These are phyloP conservation scores for Cacoxenus indagator DNA, from an alignment of 2,888 invertebrate species.

Conservation along the genomic window DNA sequence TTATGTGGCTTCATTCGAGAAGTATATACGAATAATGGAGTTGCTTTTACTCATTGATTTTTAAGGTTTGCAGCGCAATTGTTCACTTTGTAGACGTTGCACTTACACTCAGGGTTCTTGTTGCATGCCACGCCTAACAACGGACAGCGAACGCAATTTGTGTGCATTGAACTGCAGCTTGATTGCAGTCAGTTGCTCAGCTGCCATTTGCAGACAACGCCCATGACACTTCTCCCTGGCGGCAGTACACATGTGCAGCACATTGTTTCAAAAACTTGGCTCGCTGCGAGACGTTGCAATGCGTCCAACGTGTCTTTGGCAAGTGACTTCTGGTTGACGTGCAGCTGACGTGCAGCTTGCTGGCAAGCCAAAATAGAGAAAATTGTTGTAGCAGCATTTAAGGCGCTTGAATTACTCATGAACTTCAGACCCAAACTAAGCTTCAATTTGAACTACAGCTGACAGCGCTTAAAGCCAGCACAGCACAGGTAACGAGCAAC, in stretches of 20 bases:
- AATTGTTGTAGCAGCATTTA: slow-evolving; percentile 15
- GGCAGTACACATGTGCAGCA: not conserved
- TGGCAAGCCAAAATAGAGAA: not conserved
- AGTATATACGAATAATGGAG: too few species aligned
- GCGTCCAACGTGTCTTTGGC: slow-evolving; percentile 29
- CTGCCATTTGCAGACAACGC: not conserved
- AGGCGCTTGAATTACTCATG: slow-evolving; percentile 19
- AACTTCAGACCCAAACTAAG: too few species aligned
- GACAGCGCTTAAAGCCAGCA: not conserved
- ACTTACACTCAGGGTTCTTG: not conserved
- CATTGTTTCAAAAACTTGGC: slow-evolving; percentile 1
- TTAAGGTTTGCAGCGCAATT: not conserved
- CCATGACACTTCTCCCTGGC: not conserved
- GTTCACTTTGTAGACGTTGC: not conserved
- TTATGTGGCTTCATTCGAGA: too few species aligned
- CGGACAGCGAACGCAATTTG: not conserved
- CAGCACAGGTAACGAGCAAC: not conserved
- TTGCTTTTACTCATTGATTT: not conserved
- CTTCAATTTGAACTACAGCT: too few species aligned
- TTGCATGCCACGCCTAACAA: not conserved
- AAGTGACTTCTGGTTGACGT: slow-evolving; percentile 39
- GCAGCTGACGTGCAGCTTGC: slow-evolving; percentile 36
- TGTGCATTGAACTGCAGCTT: not conserved
- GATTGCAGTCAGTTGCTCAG: not conserved
- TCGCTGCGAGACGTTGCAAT: not conserved